These are phyloP conservation scores for Ennomos quercinarius DNA, from an alignment of 2,888 invertebrate species.

Conservation along the genomic window DNA sequence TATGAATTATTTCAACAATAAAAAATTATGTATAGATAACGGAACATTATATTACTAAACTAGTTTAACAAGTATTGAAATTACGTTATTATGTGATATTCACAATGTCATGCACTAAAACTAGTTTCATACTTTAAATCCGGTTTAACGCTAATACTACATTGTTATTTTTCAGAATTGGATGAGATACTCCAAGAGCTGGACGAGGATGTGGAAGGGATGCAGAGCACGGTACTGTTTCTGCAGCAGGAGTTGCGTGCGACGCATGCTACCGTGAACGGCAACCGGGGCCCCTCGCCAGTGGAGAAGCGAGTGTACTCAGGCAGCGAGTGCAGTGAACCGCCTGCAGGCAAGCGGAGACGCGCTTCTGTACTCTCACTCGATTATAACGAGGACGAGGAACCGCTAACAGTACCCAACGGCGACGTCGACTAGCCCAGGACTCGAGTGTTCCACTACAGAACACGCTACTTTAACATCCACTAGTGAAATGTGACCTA, in stretches of 20 bases:
- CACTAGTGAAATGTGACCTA: slow-evolving; percentile 66
- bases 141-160: slow-evolving; percentile 6
- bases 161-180: slow-evolving; percentile 87
- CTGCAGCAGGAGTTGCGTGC: slow-evolving; percentile 97
- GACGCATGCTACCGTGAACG: slow-evolving; percentile 82
- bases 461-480: slow-evolving; percentile 62
- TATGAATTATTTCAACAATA: too few species aligned
- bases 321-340: slow-evolving; percentile 72
- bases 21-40: too few species aligned
- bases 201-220: slow-evolving; percentile 98
- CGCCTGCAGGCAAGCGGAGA: slow-evolving; percentile 87
- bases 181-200: slow-evolving; percentile 98
- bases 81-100: too few species aligned
- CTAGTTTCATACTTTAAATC: too few species aligned
- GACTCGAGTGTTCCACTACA: slow-evolving; percentile 57
- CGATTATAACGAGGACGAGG: slow-evolving; percentile 91
- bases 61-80: too few species aligned
- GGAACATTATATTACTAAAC: too few species aligned
- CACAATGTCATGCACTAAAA: too few species aligned
- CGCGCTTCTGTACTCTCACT: slow-evolving; percentile 89
- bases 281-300: slow-evolving; percentile 60
- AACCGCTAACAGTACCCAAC: slow-evolving; percentile 89
- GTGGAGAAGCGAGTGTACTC: slow-evolving; percentile 77
- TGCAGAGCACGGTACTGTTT: slow-evolving; percentile 98
- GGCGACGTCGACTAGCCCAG: slow-evolving; percentile 86